Percentiles rank a stretch among this genome's conserved stretches.
phyloP scores from a whole-genome alignment of 2,797 vertebrate genomes.

The Acrossocheilus wenchowensis region DNA sequence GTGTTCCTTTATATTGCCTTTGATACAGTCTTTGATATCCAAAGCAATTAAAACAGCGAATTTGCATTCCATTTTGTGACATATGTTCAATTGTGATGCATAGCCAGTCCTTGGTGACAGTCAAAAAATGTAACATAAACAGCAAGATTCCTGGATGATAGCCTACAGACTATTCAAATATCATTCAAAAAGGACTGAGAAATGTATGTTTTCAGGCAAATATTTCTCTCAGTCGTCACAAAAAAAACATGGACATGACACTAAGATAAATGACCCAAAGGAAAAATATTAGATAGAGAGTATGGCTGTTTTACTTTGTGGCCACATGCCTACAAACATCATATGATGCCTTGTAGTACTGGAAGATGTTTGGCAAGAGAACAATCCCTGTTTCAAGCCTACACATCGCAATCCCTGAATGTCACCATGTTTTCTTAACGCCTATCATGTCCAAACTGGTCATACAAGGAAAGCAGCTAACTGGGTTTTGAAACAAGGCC shows the following conservation, averaged over 20 bases:
- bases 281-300: constrained; percentile 60
- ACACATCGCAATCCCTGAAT: constrained; percentile 42
- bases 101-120: neutral
- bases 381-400: constrained; percentile 42
- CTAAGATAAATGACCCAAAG: constrained; percentile 26
- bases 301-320: constrained; percentile 61
- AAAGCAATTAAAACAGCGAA: constrained; percentile 1
- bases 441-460: neutral
- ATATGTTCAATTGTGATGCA: neutral
- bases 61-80: constrained; percentile 12
- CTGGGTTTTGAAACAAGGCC: neutral
- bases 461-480: neutral
- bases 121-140: neutral
- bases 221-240: neutral
- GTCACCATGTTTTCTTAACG: constrained; percentile 26
- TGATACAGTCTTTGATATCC: neutral
- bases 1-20: neutral
- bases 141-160: neutral
- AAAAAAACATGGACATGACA: constrained; percentile 23
- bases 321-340: constrained; percentile 69
- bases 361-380: constrained; percentile 52
- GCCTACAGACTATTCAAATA: neutral
- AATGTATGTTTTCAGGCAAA: neutral
- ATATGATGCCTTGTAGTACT: constrained; percentile 66
- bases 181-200: neutral